Percentiles rank a stretch among this genome's conserved stretches.
phyloP scores from a whole-genome alignment of 2,113 vertebrate genomes.

The Pedetes capensis region DNA sequence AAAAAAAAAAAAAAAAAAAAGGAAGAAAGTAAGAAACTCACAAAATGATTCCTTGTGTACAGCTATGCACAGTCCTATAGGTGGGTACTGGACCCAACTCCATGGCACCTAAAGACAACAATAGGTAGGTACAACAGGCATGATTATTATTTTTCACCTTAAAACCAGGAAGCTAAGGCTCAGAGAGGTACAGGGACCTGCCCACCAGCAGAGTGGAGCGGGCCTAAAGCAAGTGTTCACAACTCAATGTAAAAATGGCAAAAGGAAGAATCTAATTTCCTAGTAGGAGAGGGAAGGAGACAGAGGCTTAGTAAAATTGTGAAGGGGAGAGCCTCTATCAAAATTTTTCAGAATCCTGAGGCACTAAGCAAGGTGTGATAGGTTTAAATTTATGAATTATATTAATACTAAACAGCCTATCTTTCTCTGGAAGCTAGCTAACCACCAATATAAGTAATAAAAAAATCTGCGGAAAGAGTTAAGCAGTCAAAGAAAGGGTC shows the following conservation, averaged over 20 bases:
- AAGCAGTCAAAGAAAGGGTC: background rate
- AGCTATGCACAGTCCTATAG: background rate
- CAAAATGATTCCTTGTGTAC: background rate
- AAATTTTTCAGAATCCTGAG: background rate
- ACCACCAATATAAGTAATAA: background rate
- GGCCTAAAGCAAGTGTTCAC: background rate
- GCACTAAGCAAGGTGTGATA: background rate
- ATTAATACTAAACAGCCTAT: background rate
- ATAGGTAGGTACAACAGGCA: fast-evolving
- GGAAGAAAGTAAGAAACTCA: background rate
- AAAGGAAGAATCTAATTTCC: background rate
- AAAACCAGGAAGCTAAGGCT: background rate
- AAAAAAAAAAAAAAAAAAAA: slow-evolving; percentile 10
- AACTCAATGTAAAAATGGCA: background rate
- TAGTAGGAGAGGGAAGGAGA: background rate
- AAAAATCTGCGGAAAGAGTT: background rate
- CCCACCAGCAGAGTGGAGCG: background rate
- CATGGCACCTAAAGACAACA: no score
- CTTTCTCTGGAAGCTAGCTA: background rate
- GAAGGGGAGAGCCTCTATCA: no score
- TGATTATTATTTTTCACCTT: background rate
- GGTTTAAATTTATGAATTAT: background rate
- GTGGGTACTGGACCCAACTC: no score
- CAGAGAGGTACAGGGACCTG: background rate
- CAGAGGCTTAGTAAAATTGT: background rate